A percentile compares a stretch with the other conserved stretches of the same genome.
Conservation (phyloP, 2,797 vertebrate genomes). For the Esox masquinongy region DNA sequence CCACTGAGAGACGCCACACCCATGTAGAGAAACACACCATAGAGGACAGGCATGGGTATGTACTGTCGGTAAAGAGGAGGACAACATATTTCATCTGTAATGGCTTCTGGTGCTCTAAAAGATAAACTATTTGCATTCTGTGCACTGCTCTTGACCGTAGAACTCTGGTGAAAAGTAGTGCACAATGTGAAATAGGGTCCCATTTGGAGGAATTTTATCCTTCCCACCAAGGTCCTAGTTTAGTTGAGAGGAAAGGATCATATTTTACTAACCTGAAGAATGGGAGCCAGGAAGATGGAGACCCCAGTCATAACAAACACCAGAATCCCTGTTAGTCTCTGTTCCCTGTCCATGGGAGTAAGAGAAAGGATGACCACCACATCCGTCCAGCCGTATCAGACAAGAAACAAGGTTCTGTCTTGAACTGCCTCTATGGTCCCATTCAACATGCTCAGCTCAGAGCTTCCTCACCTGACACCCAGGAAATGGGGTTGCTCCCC, state of each 20-base stretch:
- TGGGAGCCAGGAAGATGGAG: slow-evolving; percentile 93
- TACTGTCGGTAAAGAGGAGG: slow-evolving; percentile 67
- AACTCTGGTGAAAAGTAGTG: no score
- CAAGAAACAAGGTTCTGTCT: background rate
- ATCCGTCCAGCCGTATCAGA: background rate
- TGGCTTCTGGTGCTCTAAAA: no score
- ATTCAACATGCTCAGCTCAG: background rate
- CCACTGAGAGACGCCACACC: slow-evolving; percentile 92
- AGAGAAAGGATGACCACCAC: background rate
- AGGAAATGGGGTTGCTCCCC: slow-evolving; percentile 96
- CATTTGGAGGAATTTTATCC: background rate
- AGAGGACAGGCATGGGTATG: slow-evolving; percentile 94
- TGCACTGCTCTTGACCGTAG: background rate
- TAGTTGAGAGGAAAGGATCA: background rate
- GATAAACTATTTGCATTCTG: background rate
- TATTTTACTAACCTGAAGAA: slow-evolving; percentile 84
- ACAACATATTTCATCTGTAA: no score
- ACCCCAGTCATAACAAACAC: slow-evolving; percentile 93
- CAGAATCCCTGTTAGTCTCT: slow-evolving; percentile 88
- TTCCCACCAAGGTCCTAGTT: background rate
- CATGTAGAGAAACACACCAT: slow-evolving; percentile 96
- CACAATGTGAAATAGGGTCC: background rate
- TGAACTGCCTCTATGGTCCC: background rate
- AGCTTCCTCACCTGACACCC: slow-evolving; percentile 84
- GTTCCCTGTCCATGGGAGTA: slow-evolving; percentile 79